Evolutionary conservation across 2,888 invertebrate genomes (phyloP), one percentile per base, ranked within the genome.

Genomic region (Hofmannophila pseudospretella): DNA sequence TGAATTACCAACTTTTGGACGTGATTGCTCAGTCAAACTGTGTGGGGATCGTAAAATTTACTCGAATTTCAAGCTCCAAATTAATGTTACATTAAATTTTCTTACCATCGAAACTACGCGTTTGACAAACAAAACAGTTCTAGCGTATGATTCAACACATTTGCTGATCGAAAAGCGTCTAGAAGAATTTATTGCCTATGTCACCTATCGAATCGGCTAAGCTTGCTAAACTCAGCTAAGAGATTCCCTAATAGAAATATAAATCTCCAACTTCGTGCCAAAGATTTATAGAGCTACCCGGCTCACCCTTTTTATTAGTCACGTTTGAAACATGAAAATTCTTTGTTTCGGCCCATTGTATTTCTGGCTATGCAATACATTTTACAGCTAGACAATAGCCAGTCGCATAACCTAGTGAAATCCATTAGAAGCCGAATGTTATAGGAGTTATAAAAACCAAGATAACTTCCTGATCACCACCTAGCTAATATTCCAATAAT

Each of bases 281-380:
- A 31, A 20, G 44, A 47, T 47, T 47, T 47, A 47, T 47, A 26
- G 44, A 42, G 42, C 40, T 36, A 47, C 44, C 47, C 44, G 32
- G 12, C 44, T 37, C 46, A 44, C 46, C 43, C 42, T 42, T 47
- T 47, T 44, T 44, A 47, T 44, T 42, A 42, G 44, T 47, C 47
- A 46, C 44, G 46, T 46, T 38, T 46, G 40, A 35, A 35, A 39
- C 43, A 40, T 40, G 42, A 39, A 44, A 39, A 43, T 41, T 39
- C 38, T 36, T 42, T 10, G 22, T 4, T n/a, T 30, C 30, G 9
- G 22, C 31, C 22, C 28, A 32, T 32, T 40, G 36, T 40, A 11
- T 40, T 26, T 34, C 23, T 23, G 39, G 11, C 29, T 19, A 29
- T 30, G 20, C 31, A 27, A 37, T 34, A 41, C 23, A 29, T 41